Percentiles rank a stretch among this genome's conserved stretches.
Conservation (phyloP, 23 tunicate species). For the Styela plicata region DNA sequence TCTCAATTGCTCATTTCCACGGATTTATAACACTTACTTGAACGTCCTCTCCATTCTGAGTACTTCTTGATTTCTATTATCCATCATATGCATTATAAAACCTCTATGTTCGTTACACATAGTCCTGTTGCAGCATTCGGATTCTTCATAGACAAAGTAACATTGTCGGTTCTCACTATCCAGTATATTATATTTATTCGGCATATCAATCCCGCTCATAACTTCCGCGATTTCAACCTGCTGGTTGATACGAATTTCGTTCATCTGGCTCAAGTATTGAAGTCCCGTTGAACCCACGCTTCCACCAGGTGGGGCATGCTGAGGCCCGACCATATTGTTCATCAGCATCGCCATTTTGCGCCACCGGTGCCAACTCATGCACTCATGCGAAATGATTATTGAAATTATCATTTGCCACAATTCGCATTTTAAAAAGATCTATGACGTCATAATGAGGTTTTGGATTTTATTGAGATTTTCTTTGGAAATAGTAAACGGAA, state of each 20-base stretch:
- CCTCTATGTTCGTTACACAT: conserved; percentile 17
- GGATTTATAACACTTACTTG: too few species aligned
- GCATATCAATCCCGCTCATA: conserved; percentile 6
- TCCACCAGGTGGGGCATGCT: background rate
- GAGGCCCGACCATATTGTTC: background rate
- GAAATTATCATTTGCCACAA: too few species aligned
- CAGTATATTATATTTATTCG: background rate
- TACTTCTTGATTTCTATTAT: background rate
- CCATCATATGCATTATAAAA: conserved; percentile 3
- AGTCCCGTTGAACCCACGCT: background rate
- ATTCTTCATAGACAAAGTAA: conserved; percentile 2
- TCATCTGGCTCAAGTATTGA: background rate
- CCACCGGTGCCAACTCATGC: too few species aligned
- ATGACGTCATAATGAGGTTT: too few species aligned
- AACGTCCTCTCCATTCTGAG: background rate
- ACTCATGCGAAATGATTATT: too few species aligned
- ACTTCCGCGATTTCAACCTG: conserved; percentile 15
- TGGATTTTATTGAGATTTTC: too few species aligned
- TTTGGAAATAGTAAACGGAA: too few species aligned
- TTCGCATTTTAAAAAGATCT: too few species aligned
- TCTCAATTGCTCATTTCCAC: too few species aligned
- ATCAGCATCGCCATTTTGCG: background rate
- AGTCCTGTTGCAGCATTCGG: conserved; percentile 1
- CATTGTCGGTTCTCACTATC: background rate
- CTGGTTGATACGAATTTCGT: background rate